phyloP scores from a whole-genome alignment of 2,888 invertebrate species.

The Parthenolecanium corni region DNA sequence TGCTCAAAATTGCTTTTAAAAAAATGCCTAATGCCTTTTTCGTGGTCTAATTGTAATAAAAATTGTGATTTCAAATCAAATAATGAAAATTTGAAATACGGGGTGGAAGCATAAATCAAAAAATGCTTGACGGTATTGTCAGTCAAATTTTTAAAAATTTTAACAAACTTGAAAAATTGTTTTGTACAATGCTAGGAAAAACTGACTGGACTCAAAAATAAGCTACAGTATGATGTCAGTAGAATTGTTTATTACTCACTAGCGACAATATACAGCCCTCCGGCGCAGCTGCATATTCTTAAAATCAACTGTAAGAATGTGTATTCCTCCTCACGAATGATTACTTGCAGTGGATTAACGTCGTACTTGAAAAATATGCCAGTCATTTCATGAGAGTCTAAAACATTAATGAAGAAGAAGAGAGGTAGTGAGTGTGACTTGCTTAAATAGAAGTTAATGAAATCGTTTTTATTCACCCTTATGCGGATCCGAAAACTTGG shows the following conservation, averaged over 20 bases:
- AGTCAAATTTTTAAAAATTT: too few species aligned
- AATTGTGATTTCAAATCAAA: too few species aligned
- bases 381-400: slow-evolving; percentile 82
- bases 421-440: too few species aligned
- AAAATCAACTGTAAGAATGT: slow-evolving; percentile 67
- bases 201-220: not conserved
- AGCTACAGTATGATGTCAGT: too few species aligned
- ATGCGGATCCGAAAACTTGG: slow-evolving; percentile 3
- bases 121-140: too few species aligned
- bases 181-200: not conserved
- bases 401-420: not conserved
- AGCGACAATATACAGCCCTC: slow-evolving; percentile 21
- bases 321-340: slow-evolving; percentile 67
- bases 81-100: too few species aligned
- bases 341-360: slow-evolving; percentile 76
- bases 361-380: slow-evolving; percentile 95
- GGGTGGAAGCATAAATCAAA: too few species aligned
- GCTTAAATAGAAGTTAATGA: too few species aligned
- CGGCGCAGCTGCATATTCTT: slow-evolving; percentile 44
- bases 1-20: too few species aligned
- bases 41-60: too few species aligned
- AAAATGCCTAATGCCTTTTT: too few species aligned
- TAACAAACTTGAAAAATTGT: too few species aligned
- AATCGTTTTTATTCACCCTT: not conserved
- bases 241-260: not conserved